Evolutionary conservation across 1,140 invertebrate species (phyloP), one percentile per base, ranked within the genome.

Genomic region (Metopolophium dirhodum): DNA sequence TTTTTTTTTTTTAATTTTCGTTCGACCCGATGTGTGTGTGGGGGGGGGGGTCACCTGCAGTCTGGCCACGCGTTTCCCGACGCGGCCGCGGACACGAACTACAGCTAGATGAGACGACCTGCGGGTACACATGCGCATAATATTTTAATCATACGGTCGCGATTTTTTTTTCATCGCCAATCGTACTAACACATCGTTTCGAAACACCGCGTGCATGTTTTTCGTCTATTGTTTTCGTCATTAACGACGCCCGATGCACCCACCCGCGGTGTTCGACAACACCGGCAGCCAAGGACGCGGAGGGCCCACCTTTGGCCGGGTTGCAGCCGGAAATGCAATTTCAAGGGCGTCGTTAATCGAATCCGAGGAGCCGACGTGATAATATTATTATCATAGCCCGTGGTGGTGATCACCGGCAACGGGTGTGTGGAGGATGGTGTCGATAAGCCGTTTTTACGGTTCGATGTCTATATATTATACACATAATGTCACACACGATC

Each of bases 361-460:
- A 41, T 45, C 30, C 45, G 45, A 87, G 26, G 26, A 47, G 30
- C 14, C 83, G 41, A n/a, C 61, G 37, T 2, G 37, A 37, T n/a
- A 0, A 49, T 18, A 49, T 2, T 49, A 2, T 18, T 2, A 20
- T 2, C 2, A 18, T 0, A 9, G 22, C 82, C 14, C 22, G 22
- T 0, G 9, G 23, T 30, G 35, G 37, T 8, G 83, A 85, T 37
- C n/a, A 26, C 35, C n/a, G 30, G 61, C 0, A 8, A 26, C 57
- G 61, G 61, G n/a, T 4, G 41, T 41, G 61, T 30, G 9, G 26
- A 83, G 37, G 37, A 20, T 83, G 45, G 35, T 83, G 85, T 86
- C 6, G 85, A 47, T 86, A 86, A 86, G 85, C 26, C 23, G 85
- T 47, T 30, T 86, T 86, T 47, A 86, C 41, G 83, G 83, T 86